Evolutionary conservation across 2,888 invertebrate genomes (phyloP), one percentile per base, ranked within the genome.

Genomic region (Tholera decimalis): DNA sequence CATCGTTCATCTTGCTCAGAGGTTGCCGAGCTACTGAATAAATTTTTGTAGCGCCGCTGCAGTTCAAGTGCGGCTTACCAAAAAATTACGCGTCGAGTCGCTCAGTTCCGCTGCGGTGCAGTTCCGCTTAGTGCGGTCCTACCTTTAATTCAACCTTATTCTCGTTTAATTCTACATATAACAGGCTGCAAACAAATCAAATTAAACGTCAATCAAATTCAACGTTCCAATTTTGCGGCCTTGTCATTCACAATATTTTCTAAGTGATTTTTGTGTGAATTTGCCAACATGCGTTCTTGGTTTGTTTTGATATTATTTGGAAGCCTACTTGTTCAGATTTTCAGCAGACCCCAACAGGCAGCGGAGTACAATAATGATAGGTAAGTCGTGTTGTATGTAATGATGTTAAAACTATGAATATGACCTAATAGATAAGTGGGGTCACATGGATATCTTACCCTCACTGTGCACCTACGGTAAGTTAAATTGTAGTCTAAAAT

Each of bases 201-300:
- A 63, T 51, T 13, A 41, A 65, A 73, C 37, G 53, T 54, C 58
- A 82, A 75, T 70, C 47, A 77, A 44, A 56, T 67, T 66, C 67
- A 49, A 39, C 76, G 83, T 83, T 83, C 60, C 73, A 82, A 75
- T 71, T 76, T 60, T 76, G 55, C 47, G 41, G 46, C 28, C 39
- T 77, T 84, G 71, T 76, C 64, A 72, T 50, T 46, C 82, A 83
- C 65, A 80, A 84, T 51, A 82, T 85, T 87, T 86, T 86, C 37
- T 72, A 80, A 70, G 64, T 70, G 50, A 77, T 79, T 83, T 86
- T 75, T 77, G 66, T 64, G 67, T 60, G 56, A 73, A 66, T 59
- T 67, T 79, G 64, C 64, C 82, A 85, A 76, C 66, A 91, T 91
- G 91, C 86, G 77, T 73, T 79, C 62, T 77, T 78, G 77, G 74